Percentiles rank a stretch among this genome's conserved stretches.
Evolutionary conservation across 2,797 vertebrate genomes (phyloP).

Genomic region (Borostomias antarcticus): DNA sequence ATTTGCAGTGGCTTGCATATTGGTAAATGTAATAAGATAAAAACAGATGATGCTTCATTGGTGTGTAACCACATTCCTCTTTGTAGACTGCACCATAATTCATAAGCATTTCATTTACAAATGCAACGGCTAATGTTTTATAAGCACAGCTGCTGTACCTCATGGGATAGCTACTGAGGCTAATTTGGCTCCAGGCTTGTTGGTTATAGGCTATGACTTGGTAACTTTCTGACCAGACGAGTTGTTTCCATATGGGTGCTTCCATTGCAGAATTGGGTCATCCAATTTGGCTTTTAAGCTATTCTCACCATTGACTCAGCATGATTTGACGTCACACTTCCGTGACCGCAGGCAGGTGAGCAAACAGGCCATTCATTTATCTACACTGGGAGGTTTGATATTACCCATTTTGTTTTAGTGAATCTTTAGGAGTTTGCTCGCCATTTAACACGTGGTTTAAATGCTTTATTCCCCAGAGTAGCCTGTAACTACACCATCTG

Average conservation of each 20-base stretch:
- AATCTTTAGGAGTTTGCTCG: conserved; percentile 20
- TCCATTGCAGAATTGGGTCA: neutral
- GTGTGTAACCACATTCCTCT: too few relatives aligned
- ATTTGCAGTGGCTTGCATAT: neutral
- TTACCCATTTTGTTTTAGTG: conserved; percentile 20
- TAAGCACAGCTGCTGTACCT: too few relatives aligned
- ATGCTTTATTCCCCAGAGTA: conserved; percentile 19
- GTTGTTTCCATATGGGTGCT: neutral
- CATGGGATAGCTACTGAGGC: too few relatives aligned
- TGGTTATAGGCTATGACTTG: too few relatives aligned
- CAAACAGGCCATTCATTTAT: neutral
- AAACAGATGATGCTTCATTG: too few relatives aligned
- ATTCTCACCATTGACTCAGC: neutral
- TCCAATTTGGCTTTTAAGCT: neutral
- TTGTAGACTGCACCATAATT: too few relatives aligned
- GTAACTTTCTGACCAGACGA: too few relatives aligned
- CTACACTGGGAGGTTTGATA: conserved; percentile 10
- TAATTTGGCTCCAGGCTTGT: too few relatives aligned
- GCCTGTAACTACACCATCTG: conserved; percentile 58
- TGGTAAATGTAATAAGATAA: neutral
- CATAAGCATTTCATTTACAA: neutral
- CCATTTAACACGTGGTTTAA: conserved; percentile 51
- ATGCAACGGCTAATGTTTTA: neutral
- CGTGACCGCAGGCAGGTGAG: neutral
- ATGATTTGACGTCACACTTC: neutral